Evolutionary conservation across 2,888 invertebrate species (phyloP).

Genomic region (Lissonota sp.): DNA sequence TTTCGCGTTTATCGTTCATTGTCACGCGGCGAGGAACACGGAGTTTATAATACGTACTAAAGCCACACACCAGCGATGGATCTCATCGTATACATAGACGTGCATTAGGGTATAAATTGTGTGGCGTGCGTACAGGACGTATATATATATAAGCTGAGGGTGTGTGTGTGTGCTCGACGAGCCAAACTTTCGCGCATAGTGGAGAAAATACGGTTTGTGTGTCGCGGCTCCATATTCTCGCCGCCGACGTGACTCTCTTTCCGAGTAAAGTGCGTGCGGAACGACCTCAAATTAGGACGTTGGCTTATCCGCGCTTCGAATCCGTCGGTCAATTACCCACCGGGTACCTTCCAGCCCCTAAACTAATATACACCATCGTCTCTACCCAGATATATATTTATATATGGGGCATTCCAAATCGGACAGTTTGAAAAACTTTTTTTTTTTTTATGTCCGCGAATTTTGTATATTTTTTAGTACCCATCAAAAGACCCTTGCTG

Average conservation of each 20-base stretch:
- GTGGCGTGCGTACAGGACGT: conserved; percentile 45
- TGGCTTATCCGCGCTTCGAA: conserved; percentile 62
- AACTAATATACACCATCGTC: conserved; percentile 26
- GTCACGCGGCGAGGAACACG: conserved; percentile 30
- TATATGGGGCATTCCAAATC: too few relatives aligned
- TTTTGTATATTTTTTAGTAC: too few relatives aligned
- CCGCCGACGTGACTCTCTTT: conserved; percentile 1
- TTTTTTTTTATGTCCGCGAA: too few relatives aligned
- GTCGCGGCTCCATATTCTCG: conserved; percentile 24
- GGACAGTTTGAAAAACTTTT: too few relatives aligned
- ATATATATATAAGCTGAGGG: conserved; percentile 13
- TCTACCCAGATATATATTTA: neutral
- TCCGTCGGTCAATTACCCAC: conserved; percentile 68
- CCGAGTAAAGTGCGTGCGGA: conserved; percentile 63
- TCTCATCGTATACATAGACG: conserved; percentile 15
- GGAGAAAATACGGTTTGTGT: neutral
- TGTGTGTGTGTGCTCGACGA: conserved; percentile 3
- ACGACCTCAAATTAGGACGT: conserved; percentile 70
- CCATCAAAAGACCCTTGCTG: too few relatives aligned
- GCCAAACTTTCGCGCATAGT: conserved; percentile 11
- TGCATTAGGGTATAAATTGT: conserved; percentile 43
- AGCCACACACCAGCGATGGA: neutral
- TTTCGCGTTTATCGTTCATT: conserved; percentile 29
- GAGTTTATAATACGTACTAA: neutral
- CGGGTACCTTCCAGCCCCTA: conserved; percentile 34